Evolutionary conservation across 1,140 invertebrate genomes (phyloP).

Genomic region (Trichoplusia ni): DNA sequence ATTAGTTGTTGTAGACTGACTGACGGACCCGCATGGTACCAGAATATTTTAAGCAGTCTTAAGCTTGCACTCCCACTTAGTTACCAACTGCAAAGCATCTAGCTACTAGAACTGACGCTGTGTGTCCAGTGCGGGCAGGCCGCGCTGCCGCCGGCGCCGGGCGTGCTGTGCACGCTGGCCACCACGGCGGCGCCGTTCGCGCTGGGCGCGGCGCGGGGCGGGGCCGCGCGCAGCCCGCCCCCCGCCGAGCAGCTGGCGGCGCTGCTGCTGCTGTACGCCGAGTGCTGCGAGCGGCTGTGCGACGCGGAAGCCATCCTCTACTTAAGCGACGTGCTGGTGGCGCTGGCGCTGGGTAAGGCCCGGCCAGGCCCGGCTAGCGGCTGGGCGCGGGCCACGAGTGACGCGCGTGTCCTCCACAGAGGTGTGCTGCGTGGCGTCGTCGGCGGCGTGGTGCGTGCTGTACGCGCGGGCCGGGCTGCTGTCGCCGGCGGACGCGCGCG

Average conservation of each 20-base stretch:
- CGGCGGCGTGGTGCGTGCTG: conserved; percentile 39
- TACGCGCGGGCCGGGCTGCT: conserved; percentile 50
- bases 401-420: conserved; percentile 35
- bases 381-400: not conserved
- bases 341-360: conserved; percentile 39
- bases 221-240: not conserved
- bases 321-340: conserved; percentile 32
- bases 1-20: not conserved
- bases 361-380: not conserved
- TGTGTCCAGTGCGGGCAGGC: conserved; percentile 19
- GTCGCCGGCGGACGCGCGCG: conserved; percentile 32
- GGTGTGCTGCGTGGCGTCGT: conserved; percentile 42
- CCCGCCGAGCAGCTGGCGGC: conserved; percentile 12
- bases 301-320: conserved; percentile 33
- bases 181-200: conserved; percentile 21
- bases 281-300: conserved; percentile 35
- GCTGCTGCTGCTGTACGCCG: conserved; percentile 37
- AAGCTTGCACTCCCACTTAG: too few relatives aligned
- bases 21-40: not conserved
- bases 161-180: not conserved
- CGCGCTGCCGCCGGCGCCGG: conserved; percentile 13
- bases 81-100: too few relatives aligned
- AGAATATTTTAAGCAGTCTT: too few relatives aligned
- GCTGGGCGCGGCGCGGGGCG: not conserved
- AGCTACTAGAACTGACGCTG: too few relatives aligned